A percentile compares a stretch with the other conserved stretches of the same genome.
These are phyloP conservation scores for Perodicticus potto DNA, from an alignment of 2,797 vertebrate genomes.

Conservation along the genomic window DNA sequence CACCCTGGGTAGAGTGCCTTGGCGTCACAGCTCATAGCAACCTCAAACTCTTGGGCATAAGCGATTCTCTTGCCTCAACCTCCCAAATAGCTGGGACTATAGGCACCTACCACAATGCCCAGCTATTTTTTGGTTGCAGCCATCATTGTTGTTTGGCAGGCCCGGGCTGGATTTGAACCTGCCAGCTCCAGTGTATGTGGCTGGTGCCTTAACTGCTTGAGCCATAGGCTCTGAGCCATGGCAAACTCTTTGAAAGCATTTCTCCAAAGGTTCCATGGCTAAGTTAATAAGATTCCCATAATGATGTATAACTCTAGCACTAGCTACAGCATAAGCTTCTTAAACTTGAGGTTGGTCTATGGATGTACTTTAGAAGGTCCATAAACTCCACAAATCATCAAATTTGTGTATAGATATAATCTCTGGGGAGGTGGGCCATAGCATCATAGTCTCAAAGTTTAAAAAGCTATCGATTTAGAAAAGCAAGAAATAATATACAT, in stretches of 20 bases:
- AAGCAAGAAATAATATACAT: slow-evolving; percentile 33
- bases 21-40: no score
- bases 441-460: neutral
- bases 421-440: neutral
- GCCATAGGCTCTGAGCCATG: neutral
- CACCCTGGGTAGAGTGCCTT: no score
- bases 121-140: no score
- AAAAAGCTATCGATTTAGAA: neutral
- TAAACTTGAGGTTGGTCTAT: neutral
- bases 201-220: no score
- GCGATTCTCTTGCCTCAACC: no score
- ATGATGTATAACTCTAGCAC: neutral
- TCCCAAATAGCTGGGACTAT: no score
- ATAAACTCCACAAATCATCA: neutral
- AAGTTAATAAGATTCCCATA: neutral
- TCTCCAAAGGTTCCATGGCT: neutral
- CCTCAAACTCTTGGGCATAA: no score
- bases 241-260: neutral
- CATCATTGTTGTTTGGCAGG: no score
- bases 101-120: no score
- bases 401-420: neutral
- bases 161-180: no score
- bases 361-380: neutral
- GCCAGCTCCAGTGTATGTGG: no score
- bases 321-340: neutral